These are phyloP conservation scores for Drosophila nr. fundita DNA, from an alignment of 2,888 invertebrate species.

Conservation along the genomic window DNA sequence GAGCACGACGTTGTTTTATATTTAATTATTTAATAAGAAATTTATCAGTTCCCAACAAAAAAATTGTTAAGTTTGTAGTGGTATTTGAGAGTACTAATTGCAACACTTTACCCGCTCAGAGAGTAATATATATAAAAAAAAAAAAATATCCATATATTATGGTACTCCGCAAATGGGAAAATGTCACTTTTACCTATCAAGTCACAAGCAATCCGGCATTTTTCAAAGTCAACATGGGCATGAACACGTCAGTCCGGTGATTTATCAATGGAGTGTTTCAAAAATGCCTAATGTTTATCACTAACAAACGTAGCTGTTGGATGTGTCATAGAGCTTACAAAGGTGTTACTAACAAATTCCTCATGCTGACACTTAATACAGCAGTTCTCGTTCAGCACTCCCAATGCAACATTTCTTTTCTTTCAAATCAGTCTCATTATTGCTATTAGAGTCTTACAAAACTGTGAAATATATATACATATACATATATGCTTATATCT, in stretches of 20 bases:
- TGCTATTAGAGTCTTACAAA: not conserved
- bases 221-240: not conserved
- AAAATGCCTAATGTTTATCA: too few relatives aligned
- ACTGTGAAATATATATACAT: too few relatives aligned
- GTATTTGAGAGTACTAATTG: not conserved
- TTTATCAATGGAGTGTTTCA: not conserved
- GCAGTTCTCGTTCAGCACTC: not conserved
- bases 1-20: not conserved
- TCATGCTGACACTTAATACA: not conserved
- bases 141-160: not conserved
- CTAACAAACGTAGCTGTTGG: not conserved
- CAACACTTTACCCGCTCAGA: not conserved
- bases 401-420: not conserved
- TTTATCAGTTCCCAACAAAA: not conserved
- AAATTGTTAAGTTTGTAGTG: too few relatives aligned
- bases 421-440: not conserved
- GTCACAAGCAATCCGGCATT: not conserved
- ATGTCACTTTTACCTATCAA: not conserved
- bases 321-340: not conserved
- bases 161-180: not conserved
- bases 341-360: not conserved
- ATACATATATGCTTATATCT: not conserved
- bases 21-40: not conserved
- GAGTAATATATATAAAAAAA: not conserved
- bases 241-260: not conserved